Percentiles rank a stretch among this genome's conserved stretches.
These are phyloP conservation scores for Steinernema hermaphroditum DNA, from an alignment of 2,888 invertebrate species.

Conservation along the genomic window DNA sequence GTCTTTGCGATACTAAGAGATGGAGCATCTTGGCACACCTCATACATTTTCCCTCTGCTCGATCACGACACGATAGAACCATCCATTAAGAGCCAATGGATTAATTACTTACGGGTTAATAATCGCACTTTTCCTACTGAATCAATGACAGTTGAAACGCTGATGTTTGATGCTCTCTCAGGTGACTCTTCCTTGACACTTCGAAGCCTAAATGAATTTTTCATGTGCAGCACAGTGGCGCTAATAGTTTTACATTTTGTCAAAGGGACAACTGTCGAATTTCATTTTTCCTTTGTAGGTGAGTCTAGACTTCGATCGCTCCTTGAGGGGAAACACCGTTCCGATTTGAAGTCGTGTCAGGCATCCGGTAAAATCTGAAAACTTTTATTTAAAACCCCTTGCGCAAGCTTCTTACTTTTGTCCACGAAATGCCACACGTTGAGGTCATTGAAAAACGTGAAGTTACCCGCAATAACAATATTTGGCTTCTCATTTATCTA, in stretches of 20 bases:
- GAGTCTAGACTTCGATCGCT: conserved; percentile 55
- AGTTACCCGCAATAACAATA: conserved; percentile 61
- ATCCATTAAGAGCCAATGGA: too few species aligned
- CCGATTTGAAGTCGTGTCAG: conserved; percentile 62
- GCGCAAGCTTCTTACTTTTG: conserved; percentile 41
- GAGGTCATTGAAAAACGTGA: conserved; percentile 60
- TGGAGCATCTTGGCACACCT: too few species aligned
- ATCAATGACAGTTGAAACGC: conserved; percentile 15
- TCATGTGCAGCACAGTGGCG: too few species aligned
- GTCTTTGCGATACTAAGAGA: too few species aligned
- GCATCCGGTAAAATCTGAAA: conserved; percentile 61
- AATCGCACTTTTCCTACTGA: conserved; percentile 33
- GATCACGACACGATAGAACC: too few species aligned
- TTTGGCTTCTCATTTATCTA: conserved; percentile 55
- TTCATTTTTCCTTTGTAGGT: conserved; percentile 54
- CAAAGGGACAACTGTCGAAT: conserved; percentile 60
- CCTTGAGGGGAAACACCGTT: conserved; percentile 59
- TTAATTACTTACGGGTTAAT: conserved; percentile 45
- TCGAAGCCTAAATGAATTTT: conserved; percentile 28
- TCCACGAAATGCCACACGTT: conserved; percentile 63
- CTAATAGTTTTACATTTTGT: conserved; percentile 51
- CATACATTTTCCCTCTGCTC: too few species aligned
- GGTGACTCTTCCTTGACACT: conserved; percentile 28
- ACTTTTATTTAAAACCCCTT: background rate
- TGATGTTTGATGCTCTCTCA: conserved; percentile 28